Evolutionary conservation across 2,113 vertebrate genomes (phyloP).

Genomic region (Gymnobelideus leadbeateri): DNA sequence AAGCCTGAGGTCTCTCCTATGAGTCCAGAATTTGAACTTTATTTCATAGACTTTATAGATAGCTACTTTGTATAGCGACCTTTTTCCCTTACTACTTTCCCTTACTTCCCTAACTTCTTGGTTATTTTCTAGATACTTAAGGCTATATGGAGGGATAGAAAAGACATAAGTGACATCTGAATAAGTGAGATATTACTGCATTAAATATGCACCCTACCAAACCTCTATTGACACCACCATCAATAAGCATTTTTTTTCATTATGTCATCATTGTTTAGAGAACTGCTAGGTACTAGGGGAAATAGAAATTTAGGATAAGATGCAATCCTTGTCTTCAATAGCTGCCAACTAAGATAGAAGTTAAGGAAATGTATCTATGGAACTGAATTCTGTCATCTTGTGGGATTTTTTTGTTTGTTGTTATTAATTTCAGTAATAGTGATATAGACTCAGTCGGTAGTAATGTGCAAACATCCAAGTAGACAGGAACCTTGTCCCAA

Average conservation of each 20-base stretch:
- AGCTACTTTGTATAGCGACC: background rate
- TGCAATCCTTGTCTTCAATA: background rate
- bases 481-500: constrained; percentile 30
- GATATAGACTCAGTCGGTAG: background rate
- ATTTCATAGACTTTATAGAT: background rate
- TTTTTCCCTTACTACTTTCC: background rate
- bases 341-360: background rate
- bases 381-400: background rate
- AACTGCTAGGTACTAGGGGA: background rate
- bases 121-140: constrained; percentile 24
- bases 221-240: background rate
- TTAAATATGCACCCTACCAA: background rate
- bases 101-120: background rate
- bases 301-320: background rate
- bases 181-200: constrained; percentile 22
- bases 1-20: background rate
- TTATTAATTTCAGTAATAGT: background rate
- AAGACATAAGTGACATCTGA: background rate
- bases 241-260: constrained; percentile 18
- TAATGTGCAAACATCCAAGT: constrained; percentile 7
- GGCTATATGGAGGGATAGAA: background rate
- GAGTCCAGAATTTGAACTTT: constrained; percentile 28
- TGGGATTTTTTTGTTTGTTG: background rate
- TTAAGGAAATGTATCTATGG: constrained; percentile 8
- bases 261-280: background rate